Base-by-base conservation (phyloP, 2,113 vertebrate genomes). In the Epinephelus lanceolatus region DNA sequence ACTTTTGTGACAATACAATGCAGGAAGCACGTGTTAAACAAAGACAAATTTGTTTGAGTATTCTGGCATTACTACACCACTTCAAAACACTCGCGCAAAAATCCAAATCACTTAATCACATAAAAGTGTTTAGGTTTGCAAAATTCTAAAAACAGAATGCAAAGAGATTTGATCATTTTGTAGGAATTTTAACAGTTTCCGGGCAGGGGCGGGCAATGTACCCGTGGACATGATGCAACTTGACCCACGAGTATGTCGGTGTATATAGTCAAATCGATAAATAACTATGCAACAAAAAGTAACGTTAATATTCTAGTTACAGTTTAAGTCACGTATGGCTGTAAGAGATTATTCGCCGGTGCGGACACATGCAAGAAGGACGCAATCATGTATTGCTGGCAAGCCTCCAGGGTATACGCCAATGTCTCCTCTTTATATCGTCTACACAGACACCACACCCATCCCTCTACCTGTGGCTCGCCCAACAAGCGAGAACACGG, bases 401-500 rank as follows among this genome's bases (percentile, higher is more conserved):
- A 23, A 2, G 57, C 56, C 27, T 74, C 18, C 60, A 21, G 40
- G 30, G 18, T 52, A 66, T 53, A 57, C 49, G 42, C 63, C 27
- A 5, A 55, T 6, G 33, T 7, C 7, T 12, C 40, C 25, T 6
- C 21, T 37, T 49, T 33, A 45, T 76, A 18, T 27, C 18, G 30
- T 55, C 47, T 14, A 62, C 71, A 21, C 63, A 40, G 63, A 66
- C 83, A 85, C 93, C 93, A 94, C 93, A 91, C 91, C 91, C 94
- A 90, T 86, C 42, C 53, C 63, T 67, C 66, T 91, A 94, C 94
- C 94, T 94, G 93, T 71, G 62, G 62, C 81, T 84, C 70, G 33
- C 67, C 81, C 63, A n/a, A 23, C 14, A 60, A 49, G 70, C 76
- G 30, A 40, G 51, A 71, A 55, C 30, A 55, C 30, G 80, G 59